phyloP scores from a whole-genome alignment of 2,888 invertebrate species.

The Patella depressa region DNA sequence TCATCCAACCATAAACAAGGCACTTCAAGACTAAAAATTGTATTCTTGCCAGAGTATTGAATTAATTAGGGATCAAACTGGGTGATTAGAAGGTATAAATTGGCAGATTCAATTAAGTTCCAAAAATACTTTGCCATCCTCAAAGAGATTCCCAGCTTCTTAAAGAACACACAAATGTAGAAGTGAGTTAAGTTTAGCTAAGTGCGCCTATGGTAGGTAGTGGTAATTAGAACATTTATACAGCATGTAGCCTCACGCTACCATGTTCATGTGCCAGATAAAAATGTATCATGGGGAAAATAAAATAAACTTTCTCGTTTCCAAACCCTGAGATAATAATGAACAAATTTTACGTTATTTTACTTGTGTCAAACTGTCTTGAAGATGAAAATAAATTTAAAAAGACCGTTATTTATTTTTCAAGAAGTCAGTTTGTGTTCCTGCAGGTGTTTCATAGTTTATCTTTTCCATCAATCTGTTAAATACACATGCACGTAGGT shows the following conservation, averaged over 20 bases:
- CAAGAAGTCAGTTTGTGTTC: no score
- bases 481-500: no score
- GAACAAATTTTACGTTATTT: no score
- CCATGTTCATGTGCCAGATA: constrained; percentile 1
- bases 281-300: neutral
- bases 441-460: no score
- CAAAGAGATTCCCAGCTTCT: no score
- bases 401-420: no score
- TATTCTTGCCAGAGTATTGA: neutral
- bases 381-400: no score
- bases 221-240: constrained; percentile 3
- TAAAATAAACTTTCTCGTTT: no score
- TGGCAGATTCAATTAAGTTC: neutral
- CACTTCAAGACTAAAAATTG: neutral
- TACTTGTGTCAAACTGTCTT: no score
- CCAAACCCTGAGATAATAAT: no score
- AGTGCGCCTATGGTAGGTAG: neutral
- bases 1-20: no score
- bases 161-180: neutral
- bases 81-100: neutral
- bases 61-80: constrained; percentile 4
- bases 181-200: neutral
- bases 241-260: neutral
- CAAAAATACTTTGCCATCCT: neutral
- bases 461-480: no score